Conservation (phyloP, 2,888 invertebrate genomes). For the Drosophila anomalipes region DNA sequence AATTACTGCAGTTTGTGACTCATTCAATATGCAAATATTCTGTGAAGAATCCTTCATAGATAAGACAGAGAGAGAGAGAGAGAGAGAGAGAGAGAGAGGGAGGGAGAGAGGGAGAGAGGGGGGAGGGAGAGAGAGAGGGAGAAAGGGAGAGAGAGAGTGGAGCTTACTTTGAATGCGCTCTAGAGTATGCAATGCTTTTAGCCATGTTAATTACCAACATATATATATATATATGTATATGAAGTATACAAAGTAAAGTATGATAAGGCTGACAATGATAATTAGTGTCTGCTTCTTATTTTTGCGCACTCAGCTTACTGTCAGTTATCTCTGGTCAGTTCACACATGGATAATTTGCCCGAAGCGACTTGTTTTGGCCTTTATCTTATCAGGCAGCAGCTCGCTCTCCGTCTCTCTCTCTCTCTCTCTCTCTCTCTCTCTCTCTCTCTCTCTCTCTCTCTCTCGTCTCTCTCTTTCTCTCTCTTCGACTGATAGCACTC, state of each 20-base stretch:
- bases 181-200: slow-evolving; percentile 55
- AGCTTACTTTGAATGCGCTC: slow-evolving; percentile 18
- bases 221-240: background rate
- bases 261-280: background rate
- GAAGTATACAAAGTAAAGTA: background rate
- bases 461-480: too few species aligned
- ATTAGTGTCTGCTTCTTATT: slow-evolving; percentile 7
- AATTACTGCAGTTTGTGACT: slow-evolving; percentile 53
- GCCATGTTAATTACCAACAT: slow-evolving; percentile 16
- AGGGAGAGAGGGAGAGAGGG: background rate
- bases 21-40: slow-evolving; percentile 50
- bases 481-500: slow-evolving; percentile 33
- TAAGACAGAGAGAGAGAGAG: background rate
- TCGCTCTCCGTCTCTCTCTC: background rate
- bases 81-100: background rate
- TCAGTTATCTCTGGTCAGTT: slow-evolving; percentile 44
- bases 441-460: background rate
- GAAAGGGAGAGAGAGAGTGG: background rate
- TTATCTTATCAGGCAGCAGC: slow-evolving; percentile 56
- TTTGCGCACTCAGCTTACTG: slow-evolving; percentile 13
- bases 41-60: slow-evolving; percentile 41
- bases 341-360: slow-evolving; percentile 35
- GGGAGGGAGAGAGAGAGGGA: background rate
- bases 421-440: background rate
- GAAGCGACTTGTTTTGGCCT: slow-evolving; percentile 19